These are phyloP conservation scores for Andrena flavipes DNA, from an alignment of 2,888 invertebrate species.

Conservation along the genomic window DNA sequence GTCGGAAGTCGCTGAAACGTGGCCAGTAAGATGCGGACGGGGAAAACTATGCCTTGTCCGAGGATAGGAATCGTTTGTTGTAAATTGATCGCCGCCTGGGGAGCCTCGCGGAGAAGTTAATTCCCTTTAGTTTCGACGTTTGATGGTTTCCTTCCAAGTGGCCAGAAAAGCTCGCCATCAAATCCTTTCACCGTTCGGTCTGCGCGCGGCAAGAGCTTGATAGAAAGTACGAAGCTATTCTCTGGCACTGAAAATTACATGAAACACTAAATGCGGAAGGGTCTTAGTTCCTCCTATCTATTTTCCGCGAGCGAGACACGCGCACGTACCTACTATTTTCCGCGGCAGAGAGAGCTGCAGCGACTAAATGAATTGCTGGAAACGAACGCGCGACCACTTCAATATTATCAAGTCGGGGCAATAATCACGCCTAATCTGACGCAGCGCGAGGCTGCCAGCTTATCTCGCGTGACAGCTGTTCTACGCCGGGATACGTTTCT, in stretches of 20 bases:
- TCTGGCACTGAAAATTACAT: neutral
- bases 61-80: constrained; percentile 4
- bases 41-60: neutral
- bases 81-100: constrained; percentile 14
- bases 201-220: too few relatives aligned
- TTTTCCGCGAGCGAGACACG: too few relatives aligned
- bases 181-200: neutral
- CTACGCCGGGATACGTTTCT: constrained; percentile 50
- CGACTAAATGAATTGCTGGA: constrained; percentile 1
- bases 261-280: neutral
- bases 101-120: neutral
- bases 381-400: constrained; percentile 1
- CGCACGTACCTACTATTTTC: too few relatives aligned
- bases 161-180: neutral
- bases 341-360: too few relatives aligned
- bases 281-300: too few relatives aligned
- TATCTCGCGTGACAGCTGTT: constrained; percentile 63
- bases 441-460: constrained; percentile 40
- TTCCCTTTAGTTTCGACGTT: neutral
- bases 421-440: constrained; percentile 48
- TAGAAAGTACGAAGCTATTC: neutral
- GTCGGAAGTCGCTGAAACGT: constrained; percentile 44
- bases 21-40: constrained; percentile 31
- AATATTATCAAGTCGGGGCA: constrained; percentile 32
- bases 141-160: neutral